A percentile compares a stretch with the other conserved stretches of the same genome.
These are phyloP conservation scores for Tylochromis polylepis DNA, from an alignment of 2,113 vertebrate genomes.

Conservation along the genomic window DNA sequence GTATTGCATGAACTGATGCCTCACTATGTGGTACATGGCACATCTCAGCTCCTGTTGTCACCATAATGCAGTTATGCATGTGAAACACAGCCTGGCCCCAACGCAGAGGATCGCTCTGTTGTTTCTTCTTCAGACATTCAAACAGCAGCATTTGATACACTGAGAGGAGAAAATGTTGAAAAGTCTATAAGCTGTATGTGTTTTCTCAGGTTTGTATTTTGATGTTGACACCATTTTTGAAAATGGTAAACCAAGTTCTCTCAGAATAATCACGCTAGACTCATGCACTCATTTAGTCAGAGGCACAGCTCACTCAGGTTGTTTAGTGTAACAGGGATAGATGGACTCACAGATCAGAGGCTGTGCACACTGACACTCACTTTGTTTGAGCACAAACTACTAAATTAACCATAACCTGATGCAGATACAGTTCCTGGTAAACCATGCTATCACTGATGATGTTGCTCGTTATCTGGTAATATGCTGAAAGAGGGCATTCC, in stretches of 20 bases:
- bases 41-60: constrained; percentile 11
- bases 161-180: not conserved
- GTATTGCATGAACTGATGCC: constrained; percentile 3
- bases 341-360: not conserved
- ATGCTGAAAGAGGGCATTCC: not conserved
- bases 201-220: not conserved
- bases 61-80: not conserved
- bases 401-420: no score
- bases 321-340: not conserved
- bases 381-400: not conserved
- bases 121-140: not conserved
- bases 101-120: not conserved
- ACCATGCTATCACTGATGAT: not conserved
- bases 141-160: not conserved
- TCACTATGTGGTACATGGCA: not conserved
- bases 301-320: not conserved
- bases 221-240: not conserved
- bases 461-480: not conserved
- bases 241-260: not conserved
- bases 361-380: not conserved
- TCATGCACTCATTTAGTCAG: not conserved
- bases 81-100: not conserved
- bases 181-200: not conserved
- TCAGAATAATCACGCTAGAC: no score
- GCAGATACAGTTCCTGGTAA: not conserved